These are phyloP conservation scores for Chymomyza procnemis DNA, from an alignment of 2,888 invertebrate genomes.

Conservation along the genomic window DNA sequence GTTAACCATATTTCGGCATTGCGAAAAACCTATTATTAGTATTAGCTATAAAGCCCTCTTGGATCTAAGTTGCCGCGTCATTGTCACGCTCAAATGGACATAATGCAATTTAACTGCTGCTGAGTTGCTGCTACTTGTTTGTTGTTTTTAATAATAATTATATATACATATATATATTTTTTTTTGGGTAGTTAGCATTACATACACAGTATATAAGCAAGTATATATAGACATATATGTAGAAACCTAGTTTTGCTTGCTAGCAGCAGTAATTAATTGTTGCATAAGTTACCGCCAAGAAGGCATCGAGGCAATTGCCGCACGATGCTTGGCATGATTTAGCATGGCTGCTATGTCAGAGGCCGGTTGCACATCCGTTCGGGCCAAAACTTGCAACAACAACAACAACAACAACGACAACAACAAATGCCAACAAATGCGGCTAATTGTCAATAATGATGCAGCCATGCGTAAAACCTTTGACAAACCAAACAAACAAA, in stretches of 20 bases:
- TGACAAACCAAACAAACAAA: slow-evolving; percentile 62
- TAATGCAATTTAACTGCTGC: slow-evolving; percentile 48
- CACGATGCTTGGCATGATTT: slow-evolving; percentile 11
- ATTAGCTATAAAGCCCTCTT: neutral
- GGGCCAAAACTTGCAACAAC: slow-evolving; percentile 20
- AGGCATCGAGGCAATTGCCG: slow-evolving; percentile 46
- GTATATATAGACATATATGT: neutral
- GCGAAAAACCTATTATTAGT: neutral
- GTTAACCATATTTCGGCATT: neutral
- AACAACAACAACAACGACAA: too few species aligned
- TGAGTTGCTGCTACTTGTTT: slow-evolving; percentile 34
- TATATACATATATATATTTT: too few species aligned
- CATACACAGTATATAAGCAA: slow-evolving; percentile 11
- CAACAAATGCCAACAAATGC: slow-evolving; percentile 64
- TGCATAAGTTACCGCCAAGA: slow-evolving; percentile 63
- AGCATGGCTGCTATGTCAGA: neutral
- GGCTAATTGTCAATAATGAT: slow-evolving; percentile 72
- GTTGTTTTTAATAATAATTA: slow-evolving; percentile 57
- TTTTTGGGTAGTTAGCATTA: neutral
- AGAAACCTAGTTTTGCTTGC: slow-evolving; percentile 65
- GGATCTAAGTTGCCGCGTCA: neutral
- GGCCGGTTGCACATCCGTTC: slow-evolving; percentile 56
- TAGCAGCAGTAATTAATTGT: slow-evolving; percentile 64
- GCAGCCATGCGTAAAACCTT: slow-evolving; percentile 65
- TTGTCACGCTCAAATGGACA: slow-evolving; percentile 59